Conservation (phyloP, 2,113 vertebrate genomes). For the Ictalurus punctatus region DNA sequence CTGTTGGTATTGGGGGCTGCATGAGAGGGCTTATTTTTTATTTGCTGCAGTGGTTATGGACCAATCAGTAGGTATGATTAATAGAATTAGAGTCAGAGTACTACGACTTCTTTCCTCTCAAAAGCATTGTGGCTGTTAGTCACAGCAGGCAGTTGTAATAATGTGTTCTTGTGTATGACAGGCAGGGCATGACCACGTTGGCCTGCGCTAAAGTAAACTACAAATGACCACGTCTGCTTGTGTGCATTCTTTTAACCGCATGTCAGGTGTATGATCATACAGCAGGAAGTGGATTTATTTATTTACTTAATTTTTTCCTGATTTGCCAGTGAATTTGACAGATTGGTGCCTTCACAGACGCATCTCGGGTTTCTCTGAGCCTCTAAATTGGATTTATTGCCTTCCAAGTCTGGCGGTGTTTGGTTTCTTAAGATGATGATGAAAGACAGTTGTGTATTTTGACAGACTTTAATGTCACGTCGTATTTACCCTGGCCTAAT, state of each 20-base stretch:
- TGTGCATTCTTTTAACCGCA: background rate
- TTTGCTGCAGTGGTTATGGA: slow-evolving; percentile 26
- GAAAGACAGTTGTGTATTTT: slow-evolving; percentile 12
- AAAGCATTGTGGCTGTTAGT: slow-evolving; percentile 17
- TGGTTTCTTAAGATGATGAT: background rate
- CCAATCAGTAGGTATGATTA: slow-evolving; percentile 27
- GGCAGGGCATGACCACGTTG: background rate
- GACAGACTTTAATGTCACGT: background rate
- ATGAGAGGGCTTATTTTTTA: slow-evolving; percentile 12
- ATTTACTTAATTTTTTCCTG: background rate
- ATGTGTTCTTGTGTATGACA: background rate
- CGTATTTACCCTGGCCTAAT: background rate
- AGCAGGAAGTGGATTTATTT: background rate
- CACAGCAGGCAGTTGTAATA: background rate
- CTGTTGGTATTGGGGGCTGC: background rate
- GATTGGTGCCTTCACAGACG: background rate
- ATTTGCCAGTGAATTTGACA: slow-evolving; percentile 8
- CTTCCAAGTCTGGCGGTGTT: background rate
- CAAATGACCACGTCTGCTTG: background rate
- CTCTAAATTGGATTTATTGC: slow-evolving; percentile 12
- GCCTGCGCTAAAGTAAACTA: background rate
- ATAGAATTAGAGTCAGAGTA: slow-evolving; percentile 2
- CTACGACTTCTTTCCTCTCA: background rate
- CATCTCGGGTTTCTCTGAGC: slow-evolving; percentile 4
- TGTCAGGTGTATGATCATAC: background rate